phyloP scores from a whole-genome alignment of 2,113 vertebrate species.

The Podocnemis expansa region DNA sequence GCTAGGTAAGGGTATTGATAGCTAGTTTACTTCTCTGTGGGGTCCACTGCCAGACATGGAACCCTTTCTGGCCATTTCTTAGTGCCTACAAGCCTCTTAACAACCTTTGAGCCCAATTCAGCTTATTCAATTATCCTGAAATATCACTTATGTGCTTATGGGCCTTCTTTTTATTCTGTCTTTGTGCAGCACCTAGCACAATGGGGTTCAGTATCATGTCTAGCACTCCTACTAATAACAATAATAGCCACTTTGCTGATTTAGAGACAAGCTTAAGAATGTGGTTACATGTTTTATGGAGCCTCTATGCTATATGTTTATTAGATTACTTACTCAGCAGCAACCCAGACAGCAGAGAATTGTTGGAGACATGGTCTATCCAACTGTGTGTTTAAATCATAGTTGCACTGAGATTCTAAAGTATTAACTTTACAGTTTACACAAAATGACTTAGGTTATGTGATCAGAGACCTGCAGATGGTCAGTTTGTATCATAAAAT shows the following conservation, averaged over 20 bases:
- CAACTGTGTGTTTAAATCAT: slow-evolving; percentile 63
- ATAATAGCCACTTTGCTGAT: slow-evolving; percentile 15
- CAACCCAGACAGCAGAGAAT: slow-evolving; percentile 48
- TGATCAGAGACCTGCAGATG: slow-evolving; percentile 42
- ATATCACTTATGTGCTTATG: not conserved
- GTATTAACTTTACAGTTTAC: not conserved
- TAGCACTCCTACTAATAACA: not conserved
- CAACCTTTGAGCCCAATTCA: not conserved
- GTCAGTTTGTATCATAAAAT: slow-evolving; percentile 64
- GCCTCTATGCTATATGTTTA: not conserved
- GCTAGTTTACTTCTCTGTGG: not conserved
- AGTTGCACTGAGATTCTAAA: slow-evolving; percentile 31
- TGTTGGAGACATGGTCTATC: slow-evolving; percentile 40
- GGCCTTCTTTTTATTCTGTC: not conserved
- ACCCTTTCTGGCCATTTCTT: not conserved
- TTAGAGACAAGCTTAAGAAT: too few species aligned
- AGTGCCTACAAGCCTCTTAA: not conserved
- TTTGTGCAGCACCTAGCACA: not conserved
- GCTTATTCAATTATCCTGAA: rapidly evolving
- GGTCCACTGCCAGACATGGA: not conserved
- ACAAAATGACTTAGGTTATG: not conserved
- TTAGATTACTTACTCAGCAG: slow-evolving; percentile 29
- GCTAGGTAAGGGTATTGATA: not conserved
- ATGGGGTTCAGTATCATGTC: not conserved
- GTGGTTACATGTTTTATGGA: slow-evolving; percentile 34